A percentile compares a stretch with the other conserved stretches of the same genome.
These are phyloP conservation scores for Mesaphorura yosii DNA, from an alignment of 1,140 invertebrate species.

Conservation along the genomic window DNA sequence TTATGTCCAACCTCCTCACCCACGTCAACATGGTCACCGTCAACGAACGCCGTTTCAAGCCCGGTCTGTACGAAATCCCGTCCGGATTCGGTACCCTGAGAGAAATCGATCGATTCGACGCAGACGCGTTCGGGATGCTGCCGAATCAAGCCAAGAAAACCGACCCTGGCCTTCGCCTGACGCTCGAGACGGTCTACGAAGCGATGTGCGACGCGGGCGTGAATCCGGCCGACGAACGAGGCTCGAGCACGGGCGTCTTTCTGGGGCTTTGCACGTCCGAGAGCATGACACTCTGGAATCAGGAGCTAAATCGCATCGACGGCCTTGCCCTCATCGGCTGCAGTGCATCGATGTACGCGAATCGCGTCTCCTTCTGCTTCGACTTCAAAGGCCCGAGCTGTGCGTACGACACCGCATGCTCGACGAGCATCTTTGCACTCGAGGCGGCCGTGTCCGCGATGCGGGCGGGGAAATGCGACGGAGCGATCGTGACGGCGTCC, in stretches of 20 bases:
- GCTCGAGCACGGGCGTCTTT: constrained; percentile 43
- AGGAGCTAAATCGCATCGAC: constrained; percentile 32
- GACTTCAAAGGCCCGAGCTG: no score
- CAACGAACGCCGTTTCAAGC: neutral
- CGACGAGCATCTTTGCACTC: constrained; percentile 2
- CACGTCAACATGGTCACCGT: neutral
- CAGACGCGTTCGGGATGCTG: constrained; percentile 42
- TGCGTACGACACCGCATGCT: constrained; percentile 7
- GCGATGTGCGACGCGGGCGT: constrained; percentile 46
- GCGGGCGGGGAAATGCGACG: constrained; percentile 9
- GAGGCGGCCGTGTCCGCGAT: neutral
- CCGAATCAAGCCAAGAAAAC: constrained; percentile 45
- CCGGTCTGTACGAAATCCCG: constrained; percentile 6
- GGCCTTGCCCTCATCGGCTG: constrained; percentile 54
- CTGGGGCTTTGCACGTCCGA: constrained; percentile 37
- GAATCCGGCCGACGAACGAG: constrained; percentile 36
- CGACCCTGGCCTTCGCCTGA: constrained; percentile 49
- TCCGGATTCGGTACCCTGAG: neutral
- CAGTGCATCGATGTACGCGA: constrained; percentile 52
- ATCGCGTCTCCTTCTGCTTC: constrained; percentile 52
- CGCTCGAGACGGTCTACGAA: constrained; percentile 49
- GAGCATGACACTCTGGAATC: constrained; percentile 9
- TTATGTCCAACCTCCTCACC: neutral
- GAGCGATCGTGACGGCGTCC: constrained; percentile 2
- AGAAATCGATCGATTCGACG: constrained; percentile 37